phyloP scores from a whole-genome alignment of 2,888 invertebrate species.

The Acleris laterana region DNA sequence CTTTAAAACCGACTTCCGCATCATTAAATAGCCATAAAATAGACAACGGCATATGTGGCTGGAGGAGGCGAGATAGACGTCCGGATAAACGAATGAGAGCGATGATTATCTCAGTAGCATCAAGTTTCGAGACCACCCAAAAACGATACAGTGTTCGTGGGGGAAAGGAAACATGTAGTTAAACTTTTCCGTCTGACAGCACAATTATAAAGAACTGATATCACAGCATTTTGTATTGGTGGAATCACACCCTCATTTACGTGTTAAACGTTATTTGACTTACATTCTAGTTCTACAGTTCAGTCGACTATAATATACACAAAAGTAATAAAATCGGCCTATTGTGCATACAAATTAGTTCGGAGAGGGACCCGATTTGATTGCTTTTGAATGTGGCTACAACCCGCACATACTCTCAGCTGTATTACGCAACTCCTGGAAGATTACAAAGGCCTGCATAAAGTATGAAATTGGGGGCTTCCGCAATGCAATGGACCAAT shows the following conservation, averaged over 20 bases:
- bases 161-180: conserved; percentile 16
- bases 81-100: conserved; percentile 32
- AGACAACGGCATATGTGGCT: conserved; percentile 22
- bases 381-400: no score
- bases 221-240: conserved; percentile 80
- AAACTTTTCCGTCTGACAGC: conserved; percentile 38
- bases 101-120: conserved; percentile 35
- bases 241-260: conserved; percentile 57
- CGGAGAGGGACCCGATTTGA: no score
- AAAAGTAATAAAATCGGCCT: not conserved
- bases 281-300: conserved; percentile 36
- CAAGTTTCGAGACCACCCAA: conserved; percentile 34
- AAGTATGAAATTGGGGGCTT: not conserved
- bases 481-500: conserved; percentile 2
- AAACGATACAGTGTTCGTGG: conserved; percentile 11
- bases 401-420: conserved; percentile 45
- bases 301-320: conserved; percentile 45
- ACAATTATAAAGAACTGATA: conserved; percentile 71
- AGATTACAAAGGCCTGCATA: not conserved
- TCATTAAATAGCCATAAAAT: conserved; percentile 32
- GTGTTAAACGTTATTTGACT: conserved; percentile 51
- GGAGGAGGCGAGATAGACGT: conserved; percentile 27
- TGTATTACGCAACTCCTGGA: not conserved
- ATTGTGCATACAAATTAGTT: no score
- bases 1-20: conserved; percentile 24